Base-by-base conservation (phyloP, 2,113 vertebrate genomes). In the Xiphophorus couchianus region DNA sequence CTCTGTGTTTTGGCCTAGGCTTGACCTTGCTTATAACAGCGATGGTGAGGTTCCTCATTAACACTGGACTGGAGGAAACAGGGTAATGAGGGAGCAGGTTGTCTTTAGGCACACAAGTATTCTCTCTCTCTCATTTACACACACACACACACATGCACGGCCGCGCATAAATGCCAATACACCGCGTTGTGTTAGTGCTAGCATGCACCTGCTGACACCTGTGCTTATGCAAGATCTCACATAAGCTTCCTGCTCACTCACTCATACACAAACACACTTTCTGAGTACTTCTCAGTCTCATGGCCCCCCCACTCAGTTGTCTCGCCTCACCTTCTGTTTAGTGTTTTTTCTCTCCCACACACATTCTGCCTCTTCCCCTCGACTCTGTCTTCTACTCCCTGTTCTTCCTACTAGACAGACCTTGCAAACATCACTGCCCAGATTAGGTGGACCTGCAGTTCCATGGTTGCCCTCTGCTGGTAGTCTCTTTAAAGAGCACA, bases 21-120 rank as follows among this genome's bases (percentile, higher is more conserved):
- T 92, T 96, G 94, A 94, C 90, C 90, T 94, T 86, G 82, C 91
- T 94, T 94, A 93, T 82, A 84, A 87, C 79, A 33, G 89, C 91
- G 93, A 93, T 80, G 81, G 83, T 78, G 88, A 91, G 83, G 72
- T 84, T 92, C 85, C 92, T 95, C 95, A 95, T 94, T 94, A 96
- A 92, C 91, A 88, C 80, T 82, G 86, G 86, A 93, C 89, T 90
- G 83, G 86, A 93, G 91, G 94, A 94, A 91, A 86, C 89, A 83
- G 91, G 90, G 93, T 94, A 95, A 94, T 93, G 91, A 95, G 92
- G 90, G 84, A 91, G 86, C 90, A 84, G 87, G 86, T 89, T 91
- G 89, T 94, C 94, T 92, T 88, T 75, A 77, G 82, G 88, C 86
- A 63, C 75, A 83, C 73, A 74, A 74, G 39, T 42, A 42, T 42